Conservation (phyloP, 1,140 invertebrate genomes). For the Apis dorsata region DNA sequence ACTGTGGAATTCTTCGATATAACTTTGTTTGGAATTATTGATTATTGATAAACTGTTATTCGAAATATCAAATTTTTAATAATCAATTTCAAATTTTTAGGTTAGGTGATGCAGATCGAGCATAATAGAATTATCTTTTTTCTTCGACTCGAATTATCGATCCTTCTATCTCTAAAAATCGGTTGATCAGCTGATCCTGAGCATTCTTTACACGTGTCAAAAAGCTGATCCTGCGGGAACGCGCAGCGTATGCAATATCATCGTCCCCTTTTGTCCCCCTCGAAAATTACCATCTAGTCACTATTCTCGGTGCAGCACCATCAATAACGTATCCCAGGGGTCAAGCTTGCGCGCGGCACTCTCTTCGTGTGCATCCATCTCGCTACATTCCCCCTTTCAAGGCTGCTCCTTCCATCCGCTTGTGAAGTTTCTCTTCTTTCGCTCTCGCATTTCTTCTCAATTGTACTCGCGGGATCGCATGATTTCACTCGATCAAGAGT, state of each 20-base stretch:
- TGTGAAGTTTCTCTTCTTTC: not conserved
- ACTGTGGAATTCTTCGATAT: too few species aligned
- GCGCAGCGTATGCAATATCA: conserved; percentile 36
- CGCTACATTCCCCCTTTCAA: conserved; percentile 2
- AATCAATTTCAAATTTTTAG: too few species aligned
- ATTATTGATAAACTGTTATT: too few species aligned
- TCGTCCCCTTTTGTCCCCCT: conserved; percentile 42
- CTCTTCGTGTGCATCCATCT: conserved; percentile 43
- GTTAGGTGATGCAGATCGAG: too few species aligned
- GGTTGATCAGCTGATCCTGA: too few species aligned
- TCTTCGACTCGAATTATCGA: too few species aligned
- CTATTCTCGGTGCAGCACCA: conserved; percentile 55
- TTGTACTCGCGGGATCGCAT: not conserved
- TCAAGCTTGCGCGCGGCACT: conserved; percentile 33
- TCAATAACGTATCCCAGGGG: conserved; percentile 61
- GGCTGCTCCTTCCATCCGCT: too few species aligned
- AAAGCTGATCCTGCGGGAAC: conserved; percentile 51
- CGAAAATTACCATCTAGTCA: conserved; percentile 66
- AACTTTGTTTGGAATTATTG: too few species aligned
- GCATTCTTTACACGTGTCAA: too few species aligned
- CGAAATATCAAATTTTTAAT: too few species aligned
- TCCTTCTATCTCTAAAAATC: too few species aligned
- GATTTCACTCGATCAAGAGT: not conserved
- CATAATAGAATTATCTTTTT: too few species aligned
- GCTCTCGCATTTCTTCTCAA: not conserved